A percentile compares a stretch with the other conserved stretches of the same genome.
Conservation (phyloP, 2,888 invertebrate species). For the Thera britannica region DNA sequence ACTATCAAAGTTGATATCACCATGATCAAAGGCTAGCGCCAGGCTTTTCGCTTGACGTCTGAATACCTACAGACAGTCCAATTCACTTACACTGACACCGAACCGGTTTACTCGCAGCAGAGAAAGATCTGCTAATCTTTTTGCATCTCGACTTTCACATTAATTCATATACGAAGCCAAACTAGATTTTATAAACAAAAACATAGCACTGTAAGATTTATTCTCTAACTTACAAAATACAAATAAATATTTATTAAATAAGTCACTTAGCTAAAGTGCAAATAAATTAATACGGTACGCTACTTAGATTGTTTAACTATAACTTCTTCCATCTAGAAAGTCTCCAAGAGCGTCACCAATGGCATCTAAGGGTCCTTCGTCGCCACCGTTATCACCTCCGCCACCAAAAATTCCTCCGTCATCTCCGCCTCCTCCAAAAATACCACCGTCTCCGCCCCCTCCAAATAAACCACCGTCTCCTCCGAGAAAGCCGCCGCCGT, state of each 20-base stretch:
- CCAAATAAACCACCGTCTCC: slow-evolving; percentile 30
- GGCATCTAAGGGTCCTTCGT: slow-evolving; percentile 67
- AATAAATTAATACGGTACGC: slow-evolving; percentile 32
- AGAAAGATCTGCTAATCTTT: slow-evolving; percentile 57
- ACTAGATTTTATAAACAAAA: slow-evolving; percentile 6
- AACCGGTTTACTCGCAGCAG: slow-evolving; percentile 71
- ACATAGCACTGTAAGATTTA: slow-evolving; percentile 4
- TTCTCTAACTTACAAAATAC: slow-evolving; percentile 1
- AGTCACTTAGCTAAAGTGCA: slow-evolving; percentile 1
- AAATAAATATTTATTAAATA: slow-evolving; percentile 18
- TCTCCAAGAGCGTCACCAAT: slow-evolving; percentile 76
- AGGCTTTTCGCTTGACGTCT: slow-evolving; percentile 61
- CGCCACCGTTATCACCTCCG: slow-evolving; percentile 47
- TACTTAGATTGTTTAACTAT: slow-evolving; percentile 29
- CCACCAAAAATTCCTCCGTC: slow-evolving; percentile 43
- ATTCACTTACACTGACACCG: slow-evolving; percentile 62
- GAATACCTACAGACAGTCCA: slow-evolving; percentile 63
- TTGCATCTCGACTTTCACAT: slow-evolving; percentile 67
- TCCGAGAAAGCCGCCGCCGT: slow-evolving; percentile 43
- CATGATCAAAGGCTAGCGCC: slow-evolving; percentile 47
- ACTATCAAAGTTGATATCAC: slow-evolving; percentile 42
- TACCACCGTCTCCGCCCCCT: slow-evolving; percentile 38
- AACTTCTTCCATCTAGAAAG: slow-evolving; percentile 61
- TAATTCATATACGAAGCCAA: slow-evolving; percentile 16
- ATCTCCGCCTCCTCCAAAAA: slow-evolving; percentile 39